Conservation (phyloP, 2,888 invertebrate genomes). For the Dexiosoma caninum region DNA sequence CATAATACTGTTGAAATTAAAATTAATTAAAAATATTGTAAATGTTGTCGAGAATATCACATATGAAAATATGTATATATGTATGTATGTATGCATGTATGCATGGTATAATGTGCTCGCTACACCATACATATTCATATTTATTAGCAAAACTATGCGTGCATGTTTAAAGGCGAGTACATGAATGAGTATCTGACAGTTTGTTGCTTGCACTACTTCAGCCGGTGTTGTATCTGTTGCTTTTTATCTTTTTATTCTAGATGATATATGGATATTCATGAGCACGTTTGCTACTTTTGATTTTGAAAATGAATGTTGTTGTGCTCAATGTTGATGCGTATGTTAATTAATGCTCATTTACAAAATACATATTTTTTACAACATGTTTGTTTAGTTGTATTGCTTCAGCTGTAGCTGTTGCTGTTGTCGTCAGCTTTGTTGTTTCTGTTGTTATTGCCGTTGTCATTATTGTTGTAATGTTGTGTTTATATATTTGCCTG, state of each 20-base stretch:
- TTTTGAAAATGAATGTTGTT: slow-evolving; percentile 42
- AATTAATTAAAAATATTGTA: slow-evolving; percentile 65
- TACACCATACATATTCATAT: neutral
- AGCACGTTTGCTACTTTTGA: slow-evolving; percentile 45
- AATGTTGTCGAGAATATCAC: slow-evolving; percentile 58
- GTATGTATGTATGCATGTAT: neutral
- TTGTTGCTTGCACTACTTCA: neutral
- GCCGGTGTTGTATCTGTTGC: slow-evolving; percentile 9
- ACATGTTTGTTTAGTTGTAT: slow-evolving; percentile 19
- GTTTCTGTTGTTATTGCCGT: slow-evolving; percentile 29
- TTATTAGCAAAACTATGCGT: slow-evolving; percentile 2
- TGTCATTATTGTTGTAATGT: slow-evolving; percentile 50
- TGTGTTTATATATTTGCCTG: slow-evolving; percentile 33
- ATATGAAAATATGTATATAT: neutral
- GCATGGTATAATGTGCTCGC: slow-evolving; percentile 19
- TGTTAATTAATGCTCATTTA: slow-evolving; percentile 60
- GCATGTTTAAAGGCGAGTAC: neutral
- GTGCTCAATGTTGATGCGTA: slow-evolving; percentile 48
- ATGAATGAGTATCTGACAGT: slow-evolving; percentile 12
- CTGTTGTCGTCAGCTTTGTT: neutral
- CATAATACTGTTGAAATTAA: slow-evolving; percentile 61
- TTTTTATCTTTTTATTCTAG: slow-evolving; percentile 39
- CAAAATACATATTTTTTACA: slow-evolving; percentile 31
- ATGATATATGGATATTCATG: slow-evolving; percentile 46
- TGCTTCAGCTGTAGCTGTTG: too few species aligned